Evolutionary conservation across 2,888 invertebrate species (phyloP).

Genomic region (Xestia rhomboidea): DNA sequence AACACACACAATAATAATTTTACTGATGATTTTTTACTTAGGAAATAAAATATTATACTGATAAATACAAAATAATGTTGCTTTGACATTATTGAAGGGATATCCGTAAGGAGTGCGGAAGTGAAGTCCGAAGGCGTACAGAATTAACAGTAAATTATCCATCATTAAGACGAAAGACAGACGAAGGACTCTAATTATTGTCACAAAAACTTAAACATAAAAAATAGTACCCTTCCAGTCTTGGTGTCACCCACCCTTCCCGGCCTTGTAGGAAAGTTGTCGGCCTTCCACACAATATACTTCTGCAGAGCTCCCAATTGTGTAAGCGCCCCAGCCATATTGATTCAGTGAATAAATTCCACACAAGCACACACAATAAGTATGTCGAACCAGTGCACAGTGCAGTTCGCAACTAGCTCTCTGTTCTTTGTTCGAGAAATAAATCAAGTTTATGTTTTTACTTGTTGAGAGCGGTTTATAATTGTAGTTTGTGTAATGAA

Average conservation of each 20-base stretch:
- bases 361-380: constrained; percentile 58
- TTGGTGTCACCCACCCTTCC: constrained; percentile 34
- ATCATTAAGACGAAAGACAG: too few species aligned
- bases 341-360: constrained; percentile 63
- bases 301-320: constrained; percentile 53
- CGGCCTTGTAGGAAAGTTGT: constrained; percentile 45
- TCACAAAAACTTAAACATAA: neutral
- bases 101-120: neutral
- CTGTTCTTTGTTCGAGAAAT: constrained; percentile 46
- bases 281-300: constrained; percentile 52
- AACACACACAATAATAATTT: neutral
- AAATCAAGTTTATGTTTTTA: constrained; percentile 55
- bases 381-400: constrained; percentile 40
- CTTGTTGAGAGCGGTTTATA: constrained; percentile 15
- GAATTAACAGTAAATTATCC: neutral
- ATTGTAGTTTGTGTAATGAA: neutral
- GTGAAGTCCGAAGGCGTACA: neutral
- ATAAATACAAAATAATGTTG: neutral
- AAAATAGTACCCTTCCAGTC: neutral
- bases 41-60: neutral
- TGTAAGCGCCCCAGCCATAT: constrained; percentile 39
- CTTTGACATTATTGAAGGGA: neutral
- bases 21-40: neutral
- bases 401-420: constrained; percentile 43
- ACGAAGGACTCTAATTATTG: too few species aligned